Base-by-base conservation (phyloP, 2,888 invertebrate species). In the Argynnis bischoffii region DNA sequence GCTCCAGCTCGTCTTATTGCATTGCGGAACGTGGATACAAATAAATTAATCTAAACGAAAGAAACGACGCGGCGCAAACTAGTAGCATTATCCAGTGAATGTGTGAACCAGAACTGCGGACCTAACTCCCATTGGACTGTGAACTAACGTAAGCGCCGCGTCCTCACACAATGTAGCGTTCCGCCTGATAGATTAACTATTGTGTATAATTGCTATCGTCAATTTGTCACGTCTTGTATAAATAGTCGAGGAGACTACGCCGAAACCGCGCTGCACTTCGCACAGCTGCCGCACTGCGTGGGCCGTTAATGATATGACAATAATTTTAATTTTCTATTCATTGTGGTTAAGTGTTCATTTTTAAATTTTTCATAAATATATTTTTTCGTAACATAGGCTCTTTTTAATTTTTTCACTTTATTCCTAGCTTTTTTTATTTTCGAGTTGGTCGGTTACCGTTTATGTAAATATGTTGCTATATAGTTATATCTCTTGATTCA, bases 21-120 rank as follows among this genome's bases (percentile, higher is more conserved):
- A 81, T 81, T 78, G 82, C 81, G 75, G 76, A 72, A 71, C 73
- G 16, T 18, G 73, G 77, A 72, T 71, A 77, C 82, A 80, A 79
- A 86, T 86, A 86, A 87, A 87, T 86, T 83, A 85, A 82, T 82
- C 46, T 57, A 85, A 85, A 85, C 83, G 82, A 79, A 84, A 84
- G 87, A 78, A 79, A 77, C 75, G 78, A 77, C 75, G 57, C 50
- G 46, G 64, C 61, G 21, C 57, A 48, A 55, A 26, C 57, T 16
- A 48, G 41, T 35, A 15, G 56, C 26, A 56, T 69, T 64, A 69
- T 74, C 71, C 72, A 72, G 69, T 67, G 51, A n/a, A 35, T 11
- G 48, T 21, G 41, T 71, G 63, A 64, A 55, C 70, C 73, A 11
- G 31, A 55, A 71, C 74, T 69, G 69, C 63, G 64, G 75, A 81